A percentile compares a stretch with the other conserved stretches of the same genome.
phyloP scores from a whole-genome alignment of 2,797 vertebrate species.

The Vespertilio murinus region DNA sequence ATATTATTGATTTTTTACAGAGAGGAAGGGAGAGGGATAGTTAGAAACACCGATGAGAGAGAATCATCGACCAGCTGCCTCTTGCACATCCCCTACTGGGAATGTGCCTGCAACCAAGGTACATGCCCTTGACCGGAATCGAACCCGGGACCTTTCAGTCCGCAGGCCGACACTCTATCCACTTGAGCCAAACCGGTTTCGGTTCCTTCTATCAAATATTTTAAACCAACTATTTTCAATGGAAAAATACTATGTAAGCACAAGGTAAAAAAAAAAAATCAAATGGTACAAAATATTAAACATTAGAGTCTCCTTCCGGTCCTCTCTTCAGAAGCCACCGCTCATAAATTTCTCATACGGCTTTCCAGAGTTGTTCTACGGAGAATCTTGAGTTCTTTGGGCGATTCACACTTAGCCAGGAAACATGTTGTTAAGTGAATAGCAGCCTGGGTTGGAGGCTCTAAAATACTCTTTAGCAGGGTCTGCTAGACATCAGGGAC shows the following conservation, averaged over 20 bases:
- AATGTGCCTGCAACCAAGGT: too few relatives aligned
- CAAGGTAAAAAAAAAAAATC: background rate
- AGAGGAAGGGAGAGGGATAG: too few relatives aligned
- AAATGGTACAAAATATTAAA: slow-evolving; percentile 30
- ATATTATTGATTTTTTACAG: too few relatives aligned
- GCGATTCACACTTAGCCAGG: background rate
- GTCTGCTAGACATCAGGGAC: background rate
- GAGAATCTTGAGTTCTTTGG: background rate
- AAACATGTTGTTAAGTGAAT: slow-evolving; percentile 28
- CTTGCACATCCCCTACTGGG: too few relatives aligned
- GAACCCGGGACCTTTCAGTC: too few relatives aligned
- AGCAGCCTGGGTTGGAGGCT: background rate
- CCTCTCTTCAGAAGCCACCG: background rate
- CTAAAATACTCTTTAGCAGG: background rate
- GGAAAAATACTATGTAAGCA: slow-evolving; percentile 48
- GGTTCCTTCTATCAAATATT: background rate
- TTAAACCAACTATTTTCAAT: slow-evolving; percentile 40
- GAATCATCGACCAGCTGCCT: too few relatives aligned
- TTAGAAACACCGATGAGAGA: too few relatives aligned
- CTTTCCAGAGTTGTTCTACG: slow-evolving; percentile 27
- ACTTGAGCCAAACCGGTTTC: too few relatives aligned
- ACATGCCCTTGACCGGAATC: too few relatives aligned
- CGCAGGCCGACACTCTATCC: too few relatives aligned
- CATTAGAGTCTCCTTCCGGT: slow-evolving; percentile 15
- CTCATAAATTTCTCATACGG: background rate